A percentile compares a stretch with the other conserved stretches of the same genome.
phyloP scores from a whole-genome alignment of 2,797 vertebrate genomes.

The Semotilus atromaculatus region DNA sequence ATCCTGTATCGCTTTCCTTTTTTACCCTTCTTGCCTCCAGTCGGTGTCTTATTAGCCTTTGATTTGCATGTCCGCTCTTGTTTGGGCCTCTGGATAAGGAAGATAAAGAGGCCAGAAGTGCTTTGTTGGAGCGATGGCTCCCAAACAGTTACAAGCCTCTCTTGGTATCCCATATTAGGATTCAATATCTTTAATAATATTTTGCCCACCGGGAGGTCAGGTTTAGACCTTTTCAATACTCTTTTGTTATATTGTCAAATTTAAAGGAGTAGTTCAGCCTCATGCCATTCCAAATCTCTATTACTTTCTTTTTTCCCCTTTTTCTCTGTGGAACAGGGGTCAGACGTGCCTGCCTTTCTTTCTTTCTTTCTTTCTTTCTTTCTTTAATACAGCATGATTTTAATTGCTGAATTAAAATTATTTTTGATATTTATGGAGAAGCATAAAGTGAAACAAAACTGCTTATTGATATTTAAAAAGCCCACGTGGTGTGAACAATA shows the following conservation, averaged over 20 bases:
- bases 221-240: constrained; percentile 43
- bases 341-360: not conserved
- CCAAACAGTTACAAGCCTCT: constrained; percentile 23
- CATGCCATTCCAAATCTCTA: not conserved
- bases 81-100: constrained; percentile 72
- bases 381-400: not conserved
- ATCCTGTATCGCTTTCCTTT: constrained; percentile 64
- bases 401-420: not conserved
- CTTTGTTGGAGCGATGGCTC: constrained; percentile 52
- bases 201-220: constrained; percentile 35
- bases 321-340: not conserved
- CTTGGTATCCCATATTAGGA: not conserved
- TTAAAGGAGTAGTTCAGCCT: constrained; percentile 3
- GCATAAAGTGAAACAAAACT: not conserved
- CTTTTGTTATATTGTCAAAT: constrained; percentile 11
- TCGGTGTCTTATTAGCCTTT: constrained; percentile 68
- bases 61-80: constrained; percentile 77
- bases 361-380: not conserved
- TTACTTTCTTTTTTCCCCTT: not conserved
- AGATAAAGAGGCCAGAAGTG: constrained; percentile 66
- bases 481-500: not conserved
- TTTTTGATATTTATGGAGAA: not conserved
- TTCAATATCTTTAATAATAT: constrained; percentile 35
- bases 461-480: not conserved
- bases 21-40: constrained; percentile 62